Evolutionary conservation across 2,888 invertebrate genomes (phyloP).

Genomic region (Stenolophus ochropezus): DNA sequence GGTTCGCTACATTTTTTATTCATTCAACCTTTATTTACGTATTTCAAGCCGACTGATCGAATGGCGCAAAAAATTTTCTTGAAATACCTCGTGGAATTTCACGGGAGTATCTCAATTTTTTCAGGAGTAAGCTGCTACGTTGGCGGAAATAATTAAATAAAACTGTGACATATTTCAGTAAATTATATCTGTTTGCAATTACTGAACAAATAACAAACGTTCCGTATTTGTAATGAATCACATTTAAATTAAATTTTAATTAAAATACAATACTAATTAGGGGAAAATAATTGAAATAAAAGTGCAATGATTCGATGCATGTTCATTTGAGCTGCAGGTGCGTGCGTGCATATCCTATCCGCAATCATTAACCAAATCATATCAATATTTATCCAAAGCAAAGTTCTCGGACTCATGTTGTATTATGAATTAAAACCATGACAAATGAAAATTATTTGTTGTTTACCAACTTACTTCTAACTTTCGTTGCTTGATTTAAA

Average conservation of each 20-base stretch:
- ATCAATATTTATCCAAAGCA: too few species aligned
- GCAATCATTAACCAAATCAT: too few species aligned
- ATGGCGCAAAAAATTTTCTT: conserved; percentile 16
- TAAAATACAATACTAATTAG: conserved; percentile 18
- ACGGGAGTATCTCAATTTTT: conserved; percentile 13
- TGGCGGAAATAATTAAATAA: background rate
- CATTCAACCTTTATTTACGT: conserved; percentile 35
- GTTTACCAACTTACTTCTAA: too few species aligned
- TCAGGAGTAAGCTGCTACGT: background rate
- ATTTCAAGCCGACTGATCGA: conserved; percentile 29
- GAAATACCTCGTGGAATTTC: conserved; percentile 26
- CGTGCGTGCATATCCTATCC: too few species aligned
- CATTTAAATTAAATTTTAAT: conserved; percentile 22
- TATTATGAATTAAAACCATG: too few species aligned
- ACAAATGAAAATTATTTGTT: too few species aligned
- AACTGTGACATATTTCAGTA: background rate
- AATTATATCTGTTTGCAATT: background rate
- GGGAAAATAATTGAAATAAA: conserved; percentile 19
- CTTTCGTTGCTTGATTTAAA: too few species aligned
- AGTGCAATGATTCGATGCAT: background rate
- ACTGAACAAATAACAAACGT: conserved; percentile 14
- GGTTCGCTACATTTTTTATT: conserved; percentile 36
- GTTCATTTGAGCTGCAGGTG: too few species aligned
- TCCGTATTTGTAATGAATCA: conserved; percentile 12
- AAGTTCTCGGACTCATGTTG: too few species aligned